Percentiles rank a stretch among this genome's conserved stretches.
phyloP scores from a whole-genome alignment of 1,140 invertebrate species.

The Drosophila nasuta region DNA sequence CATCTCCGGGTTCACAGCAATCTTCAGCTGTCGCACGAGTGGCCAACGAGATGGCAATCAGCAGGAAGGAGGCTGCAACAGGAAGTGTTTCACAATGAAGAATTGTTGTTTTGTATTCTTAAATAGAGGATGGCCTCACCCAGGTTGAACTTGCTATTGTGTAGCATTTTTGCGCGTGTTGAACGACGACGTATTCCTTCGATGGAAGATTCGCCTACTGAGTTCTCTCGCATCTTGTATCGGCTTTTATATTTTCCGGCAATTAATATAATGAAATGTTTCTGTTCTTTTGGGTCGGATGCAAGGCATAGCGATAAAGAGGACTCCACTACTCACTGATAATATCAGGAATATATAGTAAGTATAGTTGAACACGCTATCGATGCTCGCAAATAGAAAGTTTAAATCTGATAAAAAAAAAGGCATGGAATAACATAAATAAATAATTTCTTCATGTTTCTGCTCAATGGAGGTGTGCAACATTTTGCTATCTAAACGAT shows the following conservation, averaged over 20 bases:
- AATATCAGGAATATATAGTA: conserved; percentile 49
- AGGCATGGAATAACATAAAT: background rate
- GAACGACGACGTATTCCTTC: conserved; percentile 31
- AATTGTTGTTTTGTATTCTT: background rate
- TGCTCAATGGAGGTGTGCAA: background rate
- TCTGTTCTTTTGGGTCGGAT: conserved; percentile 20
- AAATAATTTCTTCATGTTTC: background rate
- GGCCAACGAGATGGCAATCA: conserved; percentile 36
- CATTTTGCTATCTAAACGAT: background rate
- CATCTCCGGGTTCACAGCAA: conserved; percentile 59
- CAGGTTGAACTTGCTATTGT: conserved; percentile 19
- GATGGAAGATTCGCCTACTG: conserved; percentile 42
- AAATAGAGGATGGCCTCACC: conserved; percentile 40
- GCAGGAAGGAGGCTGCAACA: conserved; percentile 33
- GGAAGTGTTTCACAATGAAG: background rate
- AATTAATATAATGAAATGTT: conserved; percentile 74
- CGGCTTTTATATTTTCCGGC: conserved; percentile 67
- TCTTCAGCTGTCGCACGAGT: conserved; percentile 37
- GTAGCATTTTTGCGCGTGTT: conserved; percentile 51
- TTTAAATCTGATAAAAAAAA: conserved; percentile 15
- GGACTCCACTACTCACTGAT: conserved; percentile 35
- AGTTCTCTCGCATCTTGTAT: conserved; percentile 18
- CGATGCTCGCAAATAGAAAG: conserved; percentile 6
- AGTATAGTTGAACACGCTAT: conserved; percentile 39
- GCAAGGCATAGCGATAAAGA: conserved; percentile 57